These are phyloP conservation scores for Hyperoplus immaculatus DNA, from an alignment of 2,797 vertebrate species.

Conservation along the genomic window DNA sequence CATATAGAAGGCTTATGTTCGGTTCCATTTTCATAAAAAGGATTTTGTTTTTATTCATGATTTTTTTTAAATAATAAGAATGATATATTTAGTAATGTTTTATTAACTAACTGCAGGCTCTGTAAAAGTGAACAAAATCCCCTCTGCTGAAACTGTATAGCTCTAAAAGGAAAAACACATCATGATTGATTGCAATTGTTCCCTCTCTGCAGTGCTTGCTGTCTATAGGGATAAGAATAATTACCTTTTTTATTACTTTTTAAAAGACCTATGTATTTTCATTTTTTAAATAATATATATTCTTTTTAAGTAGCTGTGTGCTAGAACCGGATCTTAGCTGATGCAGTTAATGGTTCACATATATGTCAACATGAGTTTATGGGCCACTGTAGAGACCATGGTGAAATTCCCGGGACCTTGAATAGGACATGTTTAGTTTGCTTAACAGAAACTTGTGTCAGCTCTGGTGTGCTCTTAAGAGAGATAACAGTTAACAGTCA, in stretches of 20 bases:
- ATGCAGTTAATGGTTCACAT: conserved; percentile 11
- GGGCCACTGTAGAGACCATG: neutral
- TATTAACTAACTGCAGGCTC: no score
- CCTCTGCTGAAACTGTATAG: neutral
- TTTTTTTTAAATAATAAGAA: no score
- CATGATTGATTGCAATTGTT: neutral
- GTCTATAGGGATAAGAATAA: no score
- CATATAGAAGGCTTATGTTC: no score
- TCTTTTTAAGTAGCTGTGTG: neutral
- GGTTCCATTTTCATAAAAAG: no score
- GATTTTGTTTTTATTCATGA: no score
- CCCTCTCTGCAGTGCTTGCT: no score
- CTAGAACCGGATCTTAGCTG: neutral
- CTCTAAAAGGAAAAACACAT: no score
- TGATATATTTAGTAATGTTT: no score
- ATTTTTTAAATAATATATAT: neutral
- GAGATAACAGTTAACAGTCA: neutral
- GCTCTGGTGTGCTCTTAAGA: neutral
- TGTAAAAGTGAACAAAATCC: neutral
- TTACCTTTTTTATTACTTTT: no score
- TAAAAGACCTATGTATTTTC: no score
- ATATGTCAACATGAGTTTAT: neutral
- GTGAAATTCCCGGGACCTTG: neutral
- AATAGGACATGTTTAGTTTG: neutral
- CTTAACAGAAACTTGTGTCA: neutral